Percentiles rank a stretch among this genome's conserved stretches.
Evolutionary conservation across 2,888 invertebrate species (phyloP).

Genomic region (Coremacera marginata): DNA sequence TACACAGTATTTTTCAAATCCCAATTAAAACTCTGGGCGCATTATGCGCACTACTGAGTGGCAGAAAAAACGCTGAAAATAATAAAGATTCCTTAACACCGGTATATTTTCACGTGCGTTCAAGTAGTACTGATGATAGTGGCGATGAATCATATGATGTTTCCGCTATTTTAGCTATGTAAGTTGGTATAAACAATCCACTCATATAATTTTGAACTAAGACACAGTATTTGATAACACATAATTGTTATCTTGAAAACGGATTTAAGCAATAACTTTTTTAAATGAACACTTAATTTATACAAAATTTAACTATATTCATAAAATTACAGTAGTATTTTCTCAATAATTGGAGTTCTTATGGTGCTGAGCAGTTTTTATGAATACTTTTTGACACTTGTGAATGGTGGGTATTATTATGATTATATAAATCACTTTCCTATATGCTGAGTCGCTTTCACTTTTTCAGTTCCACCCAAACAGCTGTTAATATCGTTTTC

Average conservation of each 20-base stretch:
- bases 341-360: conserved; percentile 17
- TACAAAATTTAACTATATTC: too few species aligned
- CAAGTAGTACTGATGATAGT: not conserved
- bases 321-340: not conserved
- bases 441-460: not conserved
- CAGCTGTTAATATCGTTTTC: conserved; percentile 54
- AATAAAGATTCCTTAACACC: not conserved
- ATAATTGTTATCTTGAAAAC: too few species aligned
- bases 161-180: not conserved
- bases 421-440: not conserved
- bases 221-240: too few species aligned
- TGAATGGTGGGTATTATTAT: conserved; percentile 50
- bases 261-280: too few species aligned
- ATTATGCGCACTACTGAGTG: not conserved
- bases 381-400: conserved; percentile 50
- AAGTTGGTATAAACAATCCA: not conserved
- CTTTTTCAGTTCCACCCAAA: conserved; percentile 37
- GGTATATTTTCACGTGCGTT: not conserved
- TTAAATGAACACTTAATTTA: too few species aligned
- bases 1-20: not conserved
- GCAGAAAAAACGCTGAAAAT: not conserved
- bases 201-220: too few species aligned
- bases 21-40: not conserved
- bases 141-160: not conserved
- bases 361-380: conserved; percentile 47